These are phyloP conservation scores for Sylvia atricapilla DNA, from an alignment of 2,113 vertebrate genomes.

Conservation along the genomic window DNA sequence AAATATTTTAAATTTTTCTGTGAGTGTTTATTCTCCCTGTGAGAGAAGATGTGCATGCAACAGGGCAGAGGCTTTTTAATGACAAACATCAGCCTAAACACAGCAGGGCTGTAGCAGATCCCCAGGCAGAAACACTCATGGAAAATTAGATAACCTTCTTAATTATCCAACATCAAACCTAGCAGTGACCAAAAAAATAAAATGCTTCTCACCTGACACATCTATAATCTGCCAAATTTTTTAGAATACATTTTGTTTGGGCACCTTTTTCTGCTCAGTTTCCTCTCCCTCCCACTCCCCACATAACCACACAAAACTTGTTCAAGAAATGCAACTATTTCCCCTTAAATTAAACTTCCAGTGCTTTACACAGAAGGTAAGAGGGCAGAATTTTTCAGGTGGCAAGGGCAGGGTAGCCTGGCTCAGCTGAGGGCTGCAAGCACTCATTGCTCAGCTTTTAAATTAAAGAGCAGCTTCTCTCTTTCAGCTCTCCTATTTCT, in stretches of 20 bases:
- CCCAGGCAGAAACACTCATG: background rate
- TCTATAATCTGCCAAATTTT: background rate
- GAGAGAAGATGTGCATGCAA: background rate
- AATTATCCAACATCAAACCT: background rate
- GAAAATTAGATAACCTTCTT: background rate
- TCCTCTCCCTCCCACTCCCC: background rate
- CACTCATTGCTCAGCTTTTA: background rate
- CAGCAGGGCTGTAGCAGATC: background rate
- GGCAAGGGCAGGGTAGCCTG: background rate
- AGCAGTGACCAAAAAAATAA: background rate
- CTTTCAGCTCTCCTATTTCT: background rate
- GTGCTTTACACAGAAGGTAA: background rate
- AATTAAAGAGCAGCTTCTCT: background rate
- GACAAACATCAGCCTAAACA: background rate
- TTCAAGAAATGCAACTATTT: background rate
- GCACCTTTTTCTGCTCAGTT: background rate
- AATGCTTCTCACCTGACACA: background rate
- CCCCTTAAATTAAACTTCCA: background rate
- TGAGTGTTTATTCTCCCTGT: background rate
- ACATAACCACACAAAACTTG: background rate
- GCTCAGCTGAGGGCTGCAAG: background rate
- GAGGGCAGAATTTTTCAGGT: background rate
- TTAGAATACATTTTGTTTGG: background rate
- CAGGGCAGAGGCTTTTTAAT: background rate
- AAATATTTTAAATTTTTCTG: background rate